Evolutionary conservation across 2,888 invertebrate genomes (phyloP), one percentile per base, ranked within the genome.

Genomic region (Andrena marginata): DNA sequence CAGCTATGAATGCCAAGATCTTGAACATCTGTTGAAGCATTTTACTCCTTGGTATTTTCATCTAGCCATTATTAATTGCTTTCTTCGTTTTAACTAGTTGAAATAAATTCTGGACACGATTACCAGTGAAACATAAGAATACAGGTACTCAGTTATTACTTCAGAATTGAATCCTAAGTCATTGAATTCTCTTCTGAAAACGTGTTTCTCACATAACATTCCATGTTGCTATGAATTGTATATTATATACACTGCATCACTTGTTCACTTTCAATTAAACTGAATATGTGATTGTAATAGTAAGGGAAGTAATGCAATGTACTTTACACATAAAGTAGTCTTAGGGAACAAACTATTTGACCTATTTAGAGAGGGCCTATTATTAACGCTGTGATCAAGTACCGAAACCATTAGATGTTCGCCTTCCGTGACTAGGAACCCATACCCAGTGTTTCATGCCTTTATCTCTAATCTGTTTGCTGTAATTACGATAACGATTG

Each of bases 381-480:
- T 81, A 72, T 69, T 78, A 81, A 72, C 56, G 23, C 29, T 6
- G 8, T 20, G 26, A 59, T 49, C 5, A 73, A 23, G 73, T 56
- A 51, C 26, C 69, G 31, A 73, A 81, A 59, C 59, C 63, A 63
- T 78, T 78, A 49, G 79, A 68, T 78, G 54, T 35, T 73, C 80
- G 35, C 67, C 72, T 68, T 78, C 64, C 80, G 80, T 81, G 80
- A 81, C 80, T 64, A 42, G 26, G 48, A 73, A 69, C 63, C 31
- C 59, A 59, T 63, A 29, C 35, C 26, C 60, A 48, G 54, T 63
- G 63, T 69, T 78, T 73, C 73, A 42, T 78, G 64, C 73, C 60
- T 81, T 69, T 78, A 78, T 81, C 80, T 78, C 8, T 49, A 59
- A 81, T 78, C 72, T 51, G 56, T 63, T 73, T 49, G 20, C 59